Conservation (phyloP, 2,797 vertebrate species). For the Chloroceryle amazona region DNA sequence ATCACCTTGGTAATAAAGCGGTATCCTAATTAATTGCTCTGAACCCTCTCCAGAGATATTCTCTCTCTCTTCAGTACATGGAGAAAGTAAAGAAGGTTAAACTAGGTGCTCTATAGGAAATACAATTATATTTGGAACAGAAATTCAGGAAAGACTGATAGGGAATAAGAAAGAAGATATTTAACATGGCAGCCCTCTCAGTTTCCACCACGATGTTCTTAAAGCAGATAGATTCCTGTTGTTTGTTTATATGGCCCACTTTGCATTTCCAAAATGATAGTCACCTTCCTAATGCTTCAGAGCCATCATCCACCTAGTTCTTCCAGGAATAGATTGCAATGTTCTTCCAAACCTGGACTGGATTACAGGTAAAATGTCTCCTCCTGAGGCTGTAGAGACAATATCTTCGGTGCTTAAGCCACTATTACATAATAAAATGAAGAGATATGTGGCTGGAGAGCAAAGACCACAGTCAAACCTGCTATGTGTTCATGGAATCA, state of each 20-base stretch:
- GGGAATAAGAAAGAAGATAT: not conserved
- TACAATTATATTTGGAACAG: not conserved
- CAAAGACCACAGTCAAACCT: not conserved
- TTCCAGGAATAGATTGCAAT: not conserved
- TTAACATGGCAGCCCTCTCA: not conserved
- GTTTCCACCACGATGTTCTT: not conserved
- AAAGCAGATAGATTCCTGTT: not conserved
- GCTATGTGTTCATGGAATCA: not conserved
- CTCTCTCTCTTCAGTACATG: not conserved
- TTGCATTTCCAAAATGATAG: not conserved
- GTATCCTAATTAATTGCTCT: not conserved
- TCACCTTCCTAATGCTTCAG: not conserved
- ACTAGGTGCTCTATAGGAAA: not conserved
- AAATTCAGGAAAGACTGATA: not conserved
- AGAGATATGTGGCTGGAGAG: not conserved
- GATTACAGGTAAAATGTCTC: not conserved
- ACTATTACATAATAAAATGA: not conserved
- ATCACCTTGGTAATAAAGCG: not conserved
- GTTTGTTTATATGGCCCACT: not conserved
- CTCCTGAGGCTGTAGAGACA: not conserved
- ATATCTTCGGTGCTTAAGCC: accelerated
- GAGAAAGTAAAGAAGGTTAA: not conserved
- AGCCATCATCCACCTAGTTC: not conserved
- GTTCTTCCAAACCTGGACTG: not conserved
- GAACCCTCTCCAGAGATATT: not conserved